Evolutionary conservation across 2,797 vertebrate genomes (phyloP).

Genomic region (Cephalopachus bancanus): DNA sequence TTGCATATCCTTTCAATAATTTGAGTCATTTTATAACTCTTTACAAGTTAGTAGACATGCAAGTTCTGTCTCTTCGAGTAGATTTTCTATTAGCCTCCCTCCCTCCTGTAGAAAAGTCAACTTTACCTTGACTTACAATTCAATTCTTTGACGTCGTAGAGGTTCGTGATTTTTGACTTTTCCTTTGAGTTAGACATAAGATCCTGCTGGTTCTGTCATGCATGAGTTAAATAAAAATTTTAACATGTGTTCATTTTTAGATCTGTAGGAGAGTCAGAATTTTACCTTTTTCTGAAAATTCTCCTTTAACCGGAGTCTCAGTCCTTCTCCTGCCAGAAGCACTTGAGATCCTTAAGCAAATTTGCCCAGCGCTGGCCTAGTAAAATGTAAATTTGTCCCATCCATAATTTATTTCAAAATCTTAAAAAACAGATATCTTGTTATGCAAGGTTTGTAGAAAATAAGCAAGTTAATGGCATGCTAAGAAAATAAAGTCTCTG

Average conservation of each 20-base stretch:
- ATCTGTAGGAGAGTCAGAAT: not conserved
- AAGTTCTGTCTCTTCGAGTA: not conserved
- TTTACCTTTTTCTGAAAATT: conserved; percentile 26
- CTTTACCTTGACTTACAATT: not conserved
- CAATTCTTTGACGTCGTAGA: not conserved
- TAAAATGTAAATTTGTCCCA: not conserved
- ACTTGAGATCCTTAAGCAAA: not conserved
- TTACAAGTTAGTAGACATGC: not conserved
- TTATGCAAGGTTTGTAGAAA: conserved; percentile 52
- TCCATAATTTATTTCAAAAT: conserved; percentile 36
- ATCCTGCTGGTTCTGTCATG: not conserved
- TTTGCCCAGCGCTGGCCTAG: not conserved
- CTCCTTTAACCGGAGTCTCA: not conserved
- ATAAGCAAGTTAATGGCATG: not conserved
- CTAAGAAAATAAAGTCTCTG: conserved; percentile 43
- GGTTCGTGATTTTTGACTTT: not conserved
- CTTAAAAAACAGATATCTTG: conserved; percentile 32
- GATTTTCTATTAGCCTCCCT: not conserved
- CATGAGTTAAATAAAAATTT: conserved; percentile 34
- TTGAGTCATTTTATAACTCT: not conserved
- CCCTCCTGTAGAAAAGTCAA: not conserved
- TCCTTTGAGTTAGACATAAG: conserved; percentile 38
- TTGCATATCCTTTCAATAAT: not conserved
- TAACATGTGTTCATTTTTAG: not conserved
- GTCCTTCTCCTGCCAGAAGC: not conserved